Conservation (phyloP, 2,797 vertebrate genomes). For the Poeciliopsis turneri region DNA sequence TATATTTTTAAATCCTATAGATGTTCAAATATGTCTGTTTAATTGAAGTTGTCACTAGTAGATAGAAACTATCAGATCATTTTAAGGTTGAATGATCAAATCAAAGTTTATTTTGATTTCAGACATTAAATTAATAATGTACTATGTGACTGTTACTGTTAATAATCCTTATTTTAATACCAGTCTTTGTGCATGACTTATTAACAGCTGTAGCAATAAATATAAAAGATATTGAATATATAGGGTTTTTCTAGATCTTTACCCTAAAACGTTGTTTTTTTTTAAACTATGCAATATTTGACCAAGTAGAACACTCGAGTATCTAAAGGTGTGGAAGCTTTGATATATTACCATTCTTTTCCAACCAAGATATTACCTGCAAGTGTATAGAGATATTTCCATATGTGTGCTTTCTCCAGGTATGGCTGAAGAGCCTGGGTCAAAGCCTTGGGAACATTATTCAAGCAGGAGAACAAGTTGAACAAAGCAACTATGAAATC, state of each 20-base stretch:
- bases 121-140: background rate
- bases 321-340: background rate
- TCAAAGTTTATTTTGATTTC: background rate
- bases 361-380: slow-evolving; percentile 81
- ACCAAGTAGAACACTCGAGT: background rate
- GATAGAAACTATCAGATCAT: background rate
- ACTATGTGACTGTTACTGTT: background rate
- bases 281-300: background rate
- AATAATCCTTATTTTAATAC: background rate
- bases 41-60: background rate
- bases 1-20: background rate
- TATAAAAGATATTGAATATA: background rate
- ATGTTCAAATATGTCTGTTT: background rate
- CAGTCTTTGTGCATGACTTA: background rate
- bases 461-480: slow-evolving; percentile 83
- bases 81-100: background rate
- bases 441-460: slow-evolving; percentile 85
- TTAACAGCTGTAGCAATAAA: background rate
- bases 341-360: background rate
- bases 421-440: slow-evolving; percentile 85
- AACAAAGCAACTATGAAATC: slow-evolving; percentile 84
- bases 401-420: slow-evolving; percentile 86
- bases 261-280: background rate
- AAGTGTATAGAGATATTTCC: slow-evolving; percentile 86
- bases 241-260: background rate